Evolutionary conservation across 1,140 invertebrate genomes (phyloP).

Genomic region (Cecropterus lyciades): DNA sequence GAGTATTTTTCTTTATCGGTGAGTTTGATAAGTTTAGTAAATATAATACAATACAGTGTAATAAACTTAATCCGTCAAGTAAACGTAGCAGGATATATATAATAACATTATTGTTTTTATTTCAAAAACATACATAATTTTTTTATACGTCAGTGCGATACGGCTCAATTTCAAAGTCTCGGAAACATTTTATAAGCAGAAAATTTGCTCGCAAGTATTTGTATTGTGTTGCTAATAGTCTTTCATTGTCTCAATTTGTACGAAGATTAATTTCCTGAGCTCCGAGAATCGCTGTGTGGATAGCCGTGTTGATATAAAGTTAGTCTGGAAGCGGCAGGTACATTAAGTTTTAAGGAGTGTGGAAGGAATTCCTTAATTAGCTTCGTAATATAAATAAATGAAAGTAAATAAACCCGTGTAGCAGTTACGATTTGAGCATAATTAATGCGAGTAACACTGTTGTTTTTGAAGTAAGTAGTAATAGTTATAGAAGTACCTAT

Average conservation of each 20-base stretch:
- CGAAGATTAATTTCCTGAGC: slow-evolving; percentile 69
- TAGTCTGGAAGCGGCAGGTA: slow-evolving; percentile 36
- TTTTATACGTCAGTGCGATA: slow-evolving; percentile 8
- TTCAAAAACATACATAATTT: neutral
- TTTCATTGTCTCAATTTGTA: slow-evolving; percentile 66
- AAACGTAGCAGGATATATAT: too few species aligned
- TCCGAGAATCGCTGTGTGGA: slow-evolving; percentile 51
- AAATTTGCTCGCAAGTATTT: slow-evolving; percentile 59
- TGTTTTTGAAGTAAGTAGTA: too few species aligned
- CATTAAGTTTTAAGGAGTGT: neutral
- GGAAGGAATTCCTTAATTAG: neutral
- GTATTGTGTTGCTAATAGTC: slow-evolving; percentile 65
- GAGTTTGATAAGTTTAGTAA: too few species aligned
- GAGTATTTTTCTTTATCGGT: too few species aligned
- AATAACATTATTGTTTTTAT: too few species aligned
- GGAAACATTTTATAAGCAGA: slow-evolving; percentile 53
- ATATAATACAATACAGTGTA: too few species aligned
- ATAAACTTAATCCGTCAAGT: too few species aligned
- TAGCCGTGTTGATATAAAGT: slow-evolving; percentile 32
- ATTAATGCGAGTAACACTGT: too few species aligned
- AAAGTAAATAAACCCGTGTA: too few species aligned
- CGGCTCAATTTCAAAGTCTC: slow-evolving; percentile 28
- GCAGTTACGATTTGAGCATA: too few species aligned
- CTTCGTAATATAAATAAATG: neutral
- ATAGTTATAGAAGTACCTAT: too few species aligned